Evolutionary conservation across 1,140 invertebrate genomes (phyloP), one percentile per base, ranked within the genome.

Genomic region (Drosophila insularis): DNA sequence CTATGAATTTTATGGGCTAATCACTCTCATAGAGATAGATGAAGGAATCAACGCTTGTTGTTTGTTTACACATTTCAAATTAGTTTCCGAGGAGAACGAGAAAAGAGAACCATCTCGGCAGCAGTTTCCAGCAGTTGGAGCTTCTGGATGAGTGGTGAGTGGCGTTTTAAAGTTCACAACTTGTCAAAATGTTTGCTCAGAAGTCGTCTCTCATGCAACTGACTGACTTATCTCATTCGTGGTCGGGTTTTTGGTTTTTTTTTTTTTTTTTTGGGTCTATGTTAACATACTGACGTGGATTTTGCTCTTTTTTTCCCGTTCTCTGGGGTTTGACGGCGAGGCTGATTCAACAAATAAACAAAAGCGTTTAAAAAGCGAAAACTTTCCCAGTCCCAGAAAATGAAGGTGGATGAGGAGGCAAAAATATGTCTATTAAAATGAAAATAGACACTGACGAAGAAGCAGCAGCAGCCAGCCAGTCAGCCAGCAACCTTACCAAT

Each of bases 321-420:
- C 66, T 68, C 56, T 53, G 55, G 70, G 70, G 68, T 87, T 87
- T 86, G 82, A 87, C 69, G 75, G 81, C 69, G 75, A 78, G 69
- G 76, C 84, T 89, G 84, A 87, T 80, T 87, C 84, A 87, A 80
- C 84, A 87, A 84, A 87, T 87, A 87, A 87, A 87, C 84, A 86
- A 86, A 79, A 63, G 63, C 59, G 54, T 75, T 60, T 84, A 73
- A 86, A 86, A 81, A 63, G 63, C 62, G 54, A 78, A 68, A 84
- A 73, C 37, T 65, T 81, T 74, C 63, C 61, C 46, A 66, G 17
- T 50, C 17, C 10, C 35, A 46, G 7, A 21, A 50, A 19, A 50
- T 21, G 43, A 50, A 19, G 43, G 35, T 37, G 43, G 17, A 50
- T 50, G 55, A 56, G 76, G 39, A 32, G 35, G 59, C 66, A 67